Evolutionary conservation across 1,140 invertebrate species (phyloP).

Genomic region (Whitmania pigra): DNA sequence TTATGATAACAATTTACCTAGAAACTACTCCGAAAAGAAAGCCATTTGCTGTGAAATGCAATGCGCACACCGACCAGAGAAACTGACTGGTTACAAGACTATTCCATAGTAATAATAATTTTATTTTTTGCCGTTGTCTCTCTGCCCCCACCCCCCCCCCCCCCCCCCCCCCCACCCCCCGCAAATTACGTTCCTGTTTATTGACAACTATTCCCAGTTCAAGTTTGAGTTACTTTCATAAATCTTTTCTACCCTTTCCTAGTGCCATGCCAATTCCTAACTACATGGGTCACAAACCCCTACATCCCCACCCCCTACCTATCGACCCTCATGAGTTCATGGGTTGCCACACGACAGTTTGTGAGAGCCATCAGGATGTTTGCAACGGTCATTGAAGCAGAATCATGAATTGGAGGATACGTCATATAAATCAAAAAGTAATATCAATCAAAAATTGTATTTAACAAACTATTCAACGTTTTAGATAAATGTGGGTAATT

Average conservation of each 20-base stretch:
- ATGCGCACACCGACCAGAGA: neutral
- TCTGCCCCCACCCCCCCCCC: too few relatives aligned
- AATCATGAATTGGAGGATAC: too few relatives aligned
- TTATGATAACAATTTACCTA: neutral
- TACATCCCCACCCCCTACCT: neutral
- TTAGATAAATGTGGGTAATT: too few relatives aligned
- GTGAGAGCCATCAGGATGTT: neutral
- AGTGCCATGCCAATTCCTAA: neutral
- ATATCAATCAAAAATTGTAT: too few relatives aligned
- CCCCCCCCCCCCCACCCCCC: too few relatives aligned
- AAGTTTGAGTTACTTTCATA: neutral
- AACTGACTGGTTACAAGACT: conserved; percentile 9
- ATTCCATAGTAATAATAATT: conserved; percentile 9
- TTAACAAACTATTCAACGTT: too few relatives aligned
- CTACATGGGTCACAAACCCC: conserved; percentile 5
- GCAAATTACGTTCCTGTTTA: too few relatives aligned
- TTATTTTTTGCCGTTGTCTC: too few relatives aligned
- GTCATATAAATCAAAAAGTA: too few relatives aligned
- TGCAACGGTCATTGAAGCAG: too few relatives aligned
- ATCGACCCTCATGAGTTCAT: conserved; percentile 1
- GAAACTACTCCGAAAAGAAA: conserved; percentile 2
- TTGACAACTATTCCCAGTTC: too few relatives aligned
- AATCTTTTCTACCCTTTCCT: neutral
- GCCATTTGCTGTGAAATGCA: conserved; percentile 1
- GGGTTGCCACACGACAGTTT: conserved; percentile 2